Base-by-base conservation (phyloP, 2,888 invertebrate species). In the Stratiomys singularior region DNA sequence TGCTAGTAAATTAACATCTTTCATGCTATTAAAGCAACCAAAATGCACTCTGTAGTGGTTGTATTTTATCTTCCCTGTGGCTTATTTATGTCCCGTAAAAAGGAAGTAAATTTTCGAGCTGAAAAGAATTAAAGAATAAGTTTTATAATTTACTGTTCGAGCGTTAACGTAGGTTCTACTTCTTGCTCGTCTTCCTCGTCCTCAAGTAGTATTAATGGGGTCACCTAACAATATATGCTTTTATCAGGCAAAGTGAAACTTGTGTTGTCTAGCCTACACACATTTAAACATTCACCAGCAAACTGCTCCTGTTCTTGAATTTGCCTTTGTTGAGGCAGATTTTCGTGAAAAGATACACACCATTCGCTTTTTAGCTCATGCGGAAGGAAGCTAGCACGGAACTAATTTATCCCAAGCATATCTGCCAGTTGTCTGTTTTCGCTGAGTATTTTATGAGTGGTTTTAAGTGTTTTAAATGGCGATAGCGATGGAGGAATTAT, bases 71-170 rank as follows among this genome's bases (percentile, higher is more conserved):
- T 30, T 11, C 64, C 13, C 13, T 15, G 27, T 28, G 64, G 64
- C 28, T 64, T 64, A 30, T 64, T 64, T 64, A 64, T 64, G 64
- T 64, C 64, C 64, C 13, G 27, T 64, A 28, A 64, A 64, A 64
- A 64, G 64, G 28, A 64, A 28, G 64, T 64, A 64, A 27, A 64
- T 64, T 64, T 64, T 64, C 64, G 21, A 64, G 64, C 18, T 25
- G 28, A 1, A 30, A 21, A 27, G 64, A 64, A 64, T 64, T 30
- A 64, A 30, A 64, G 30, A 64, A 64, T 64, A 64, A 64, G 28
- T 64, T 64, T 64, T 30, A 64, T 64, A 64, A 64, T 28, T 28
- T 64, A 64, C 28, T 13, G n/a, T n/a, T n/a, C n/a, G n/a, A n/a
- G 64, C 13, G 21, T 25, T 21, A 18, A 5, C 25, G 5, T 21